Evolutionary conservation across 2,113 vertebrate genomes (phyloP).

Genomic region (Anser brachyrhynchus): DNA sequence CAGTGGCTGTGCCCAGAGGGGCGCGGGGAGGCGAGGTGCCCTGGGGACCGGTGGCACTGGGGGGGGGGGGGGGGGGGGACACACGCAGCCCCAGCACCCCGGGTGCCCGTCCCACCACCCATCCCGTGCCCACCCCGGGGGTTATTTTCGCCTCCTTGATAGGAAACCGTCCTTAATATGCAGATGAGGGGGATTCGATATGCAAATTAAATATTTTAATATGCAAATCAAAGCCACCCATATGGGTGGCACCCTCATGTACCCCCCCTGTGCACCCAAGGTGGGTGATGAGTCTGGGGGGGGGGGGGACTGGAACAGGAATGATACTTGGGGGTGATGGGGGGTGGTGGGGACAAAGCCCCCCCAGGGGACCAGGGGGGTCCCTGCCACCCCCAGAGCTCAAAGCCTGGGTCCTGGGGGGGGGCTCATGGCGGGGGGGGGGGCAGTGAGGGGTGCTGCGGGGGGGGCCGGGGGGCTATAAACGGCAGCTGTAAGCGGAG

Average conservation of each 20-base stretch:
- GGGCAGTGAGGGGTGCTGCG: not conserved
- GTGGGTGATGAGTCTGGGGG: rapidly evolving
- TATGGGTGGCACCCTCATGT: not conserved
- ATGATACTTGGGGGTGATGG: too few species aligned
- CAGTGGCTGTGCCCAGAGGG: too few species aligned
- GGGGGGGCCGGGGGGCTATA: constrained; percentile 19
- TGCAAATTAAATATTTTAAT: constrained; percentile 44
- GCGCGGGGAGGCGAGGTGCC: not conserved
- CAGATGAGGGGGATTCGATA: constrained; percentile 15
- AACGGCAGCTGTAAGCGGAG: constrained; percentile 60
- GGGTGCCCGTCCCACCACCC: not conserved
- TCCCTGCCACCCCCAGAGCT: not conserved
- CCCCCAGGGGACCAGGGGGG: not conserved
- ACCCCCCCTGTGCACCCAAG: not conserved
- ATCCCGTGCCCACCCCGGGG: not conserved
- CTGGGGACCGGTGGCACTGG: not conserved
- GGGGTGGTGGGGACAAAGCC: not conserved
- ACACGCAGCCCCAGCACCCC: not conserved
- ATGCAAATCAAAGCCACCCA: constrained; percentile 31
- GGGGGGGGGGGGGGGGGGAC: not conserved
- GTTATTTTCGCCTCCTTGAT: constrained; percentile 27
- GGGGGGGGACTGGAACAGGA: not conserved
- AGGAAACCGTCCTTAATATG: constrained; percentile 15
- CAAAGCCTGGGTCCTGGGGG: not conserved
- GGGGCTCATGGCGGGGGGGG: not conserved